Conservation (phyloP, 2,888 invertebrate species). For the Scaptomyza reducta region DNA sequence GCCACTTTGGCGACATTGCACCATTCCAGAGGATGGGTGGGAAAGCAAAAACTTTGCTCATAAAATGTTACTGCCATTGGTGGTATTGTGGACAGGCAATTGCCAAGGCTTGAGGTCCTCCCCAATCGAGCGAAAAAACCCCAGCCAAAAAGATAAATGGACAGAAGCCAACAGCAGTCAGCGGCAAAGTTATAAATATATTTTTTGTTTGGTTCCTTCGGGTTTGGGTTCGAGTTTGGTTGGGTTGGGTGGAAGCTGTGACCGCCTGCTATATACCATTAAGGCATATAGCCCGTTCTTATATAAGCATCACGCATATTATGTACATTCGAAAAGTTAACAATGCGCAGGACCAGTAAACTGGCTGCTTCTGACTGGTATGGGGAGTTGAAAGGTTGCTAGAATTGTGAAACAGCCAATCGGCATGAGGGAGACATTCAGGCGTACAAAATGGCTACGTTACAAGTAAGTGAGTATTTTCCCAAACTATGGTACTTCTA, state of each 20-base stretch:
- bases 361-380: constrained; percentile 1
- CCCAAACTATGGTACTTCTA: background rate
- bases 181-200: constrained; percentile 60
- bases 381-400: constrained; percentile 35
- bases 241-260: constrained; percentile 57
- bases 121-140: constrained; percentile 35
- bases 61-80: constrained; percentile 80
- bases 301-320: constrained; percentile 50
- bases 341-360: constrained; percentile 65
- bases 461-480: constrained; percentile 1
- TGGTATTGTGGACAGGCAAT: constrained; percentile 59
- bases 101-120: constrained; percentile 39
- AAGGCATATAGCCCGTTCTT: constrained; percentile 35
- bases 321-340: constrained; percentile 47
- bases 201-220: constrained; percentile 22
- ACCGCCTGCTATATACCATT: constrained; percentile 1
- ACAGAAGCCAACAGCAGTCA: constrained; percentile 79
- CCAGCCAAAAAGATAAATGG: constrained; percentile 76
- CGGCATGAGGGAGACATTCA: constrained; percentile 33
- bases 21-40: background rate
- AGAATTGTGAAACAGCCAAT: constrained; percentile 63
- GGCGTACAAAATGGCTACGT: constrained; percentile 68
- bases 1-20: constrained; percentile 78
- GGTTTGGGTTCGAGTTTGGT: constrained; percentile 49
- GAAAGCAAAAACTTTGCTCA: constrained; percentile 75